Evolutionary conservation across 2,888 invertebrate species (phyloP).

Genomic region (Drosophila acutilabella): DNA sequence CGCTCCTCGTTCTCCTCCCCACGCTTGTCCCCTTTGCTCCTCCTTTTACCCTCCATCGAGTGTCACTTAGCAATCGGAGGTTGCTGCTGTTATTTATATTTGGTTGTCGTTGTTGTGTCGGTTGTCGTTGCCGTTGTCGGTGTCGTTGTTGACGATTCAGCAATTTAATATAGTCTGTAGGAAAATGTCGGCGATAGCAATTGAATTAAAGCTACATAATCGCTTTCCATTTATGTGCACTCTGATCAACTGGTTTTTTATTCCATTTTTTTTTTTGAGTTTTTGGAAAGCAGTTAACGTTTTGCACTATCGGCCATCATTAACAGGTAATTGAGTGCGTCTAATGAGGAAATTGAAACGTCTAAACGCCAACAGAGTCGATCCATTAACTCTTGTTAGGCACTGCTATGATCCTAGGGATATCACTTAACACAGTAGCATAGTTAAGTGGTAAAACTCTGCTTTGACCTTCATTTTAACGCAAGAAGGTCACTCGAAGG

Average conservation of each 20-base stretch:
- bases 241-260: conserved; percentile 66
- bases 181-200: conserved; percentile 24
- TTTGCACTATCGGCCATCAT: conserved; percentile 24
- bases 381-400: neutral
- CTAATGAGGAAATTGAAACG: conserved; percentile 74
- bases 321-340: conserved; percentile 69
- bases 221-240: conserved; percentile 71
- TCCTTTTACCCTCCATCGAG: conserved; percentile 3
- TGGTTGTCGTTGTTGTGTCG: conserved; percentile 14
- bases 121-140: conserved; percentile 10
- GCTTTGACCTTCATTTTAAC: conserved; percentile 46
- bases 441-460: conserved; percentile 22
- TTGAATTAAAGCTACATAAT: conserved; percentile 75
- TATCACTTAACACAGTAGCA: conserved; percentile 46
- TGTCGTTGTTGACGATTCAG: conserved; percentile 22
- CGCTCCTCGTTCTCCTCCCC: conserved; percentile 6
- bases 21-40: neutral
- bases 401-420: neutral
- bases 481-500: conserved; percentile 31
- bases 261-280: conserved; percentile 2
- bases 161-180: conserved; percentile 16
- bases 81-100: conserved; percentile 42
- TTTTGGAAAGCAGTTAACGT: conserved; percentile 60
- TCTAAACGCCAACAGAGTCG: neutral
- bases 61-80: conserved; percentile 16